These are phyloP conservation scores for Cyclophora punctaria DNA, from an alignment of 2,888 invertebrate species.

Conservation along the genomic window DNA sequence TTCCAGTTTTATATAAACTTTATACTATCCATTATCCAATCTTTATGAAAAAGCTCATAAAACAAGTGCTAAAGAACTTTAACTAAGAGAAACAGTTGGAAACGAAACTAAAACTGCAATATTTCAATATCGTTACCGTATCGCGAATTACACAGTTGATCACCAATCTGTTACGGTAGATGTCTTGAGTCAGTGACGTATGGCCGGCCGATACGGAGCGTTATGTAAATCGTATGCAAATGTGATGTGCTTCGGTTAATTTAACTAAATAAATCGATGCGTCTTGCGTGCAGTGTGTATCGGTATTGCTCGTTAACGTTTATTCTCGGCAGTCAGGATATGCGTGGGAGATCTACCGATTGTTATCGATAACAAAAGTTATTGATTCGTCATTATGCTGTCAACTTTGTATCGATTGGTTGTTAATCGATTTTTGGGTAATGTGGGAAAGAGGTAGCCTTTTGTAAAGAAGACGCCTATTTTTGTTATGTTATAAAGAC, in stretches of 20 bases:
- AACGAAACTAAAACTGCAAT: slow-evolving; percentile 21
- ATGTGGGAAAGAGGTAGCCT: too few species aligned
- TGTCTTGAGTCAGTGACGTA: slow-evolving; percentile 67
- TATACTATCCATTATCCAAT: too few species aligned
- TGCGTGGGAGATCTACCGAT: slow-evolving; percentile 18
- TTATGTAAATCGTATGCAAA: slow-evolving; percentile 75
- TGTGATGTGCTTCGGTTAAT: slow-evolving; percentile 63
- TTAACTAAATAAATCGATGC: slow-evolving; percentile 70
- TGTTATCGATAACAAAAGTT: slow-evolving; percentile 8
- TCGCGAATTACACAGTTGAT: slow-evolving; percentile 39
- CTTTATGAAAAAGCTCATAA: too few species aligned
- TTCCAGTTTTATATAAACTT: too few species aligned
- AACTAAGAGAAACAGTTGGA: background rate
- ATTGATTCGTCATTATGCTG: background rate
- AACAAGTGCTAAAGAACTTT: too few species aligned
- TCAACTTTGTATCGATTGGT: too few species aligned
- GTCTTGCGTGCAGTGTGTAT: slow-evolving; percentile 46
- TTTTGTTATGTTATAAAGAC: too few species aligned
- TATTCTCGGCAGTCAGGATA: slow-evolving; percentile 30
- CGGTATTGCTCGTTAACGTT: slow-evolving; percentile 49
- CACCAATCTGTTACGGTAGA: slow-evolving; percentile 35
- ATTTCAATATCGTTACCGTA: slow-evolving; percentile 28
- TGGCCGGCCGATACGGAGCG: slow-evolving; percentile 58
- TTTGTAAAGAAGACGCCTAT: too few species aligned
- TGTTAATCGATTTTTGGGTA: too few species aligned